Base-by-base conservation (phyloP, 1,140 invertebrate genomes). In the Sycophila sp. region DNA sequence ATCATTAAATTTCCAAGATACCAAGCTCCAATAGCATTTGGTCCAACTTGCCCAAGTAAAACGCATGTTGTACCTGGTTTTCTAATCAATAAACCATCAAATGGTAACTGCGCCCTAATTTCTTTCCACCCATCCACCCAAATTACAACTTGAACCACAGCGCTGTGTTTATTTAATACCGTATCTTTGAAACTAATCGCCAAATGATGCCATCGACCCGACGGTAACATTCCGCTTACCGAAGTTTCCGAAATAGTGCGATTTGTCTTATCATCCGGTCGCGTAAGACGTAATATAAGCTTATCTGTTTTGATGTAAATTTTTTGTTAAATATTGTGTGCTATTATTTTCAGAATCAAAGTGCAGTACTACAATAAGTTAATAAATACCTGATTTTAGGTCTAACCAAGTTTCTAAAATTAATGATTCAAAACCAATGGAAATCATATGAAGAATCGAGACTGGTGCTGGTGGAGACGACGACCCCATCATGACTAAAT, bases 161-260 rank as follows among this genome's bases (percentile, higher is more conserved):
- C 90, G 64, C 86, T 88, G 8, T 87, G 85, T 70, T 88, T 87
- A 67, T 87, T 86, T 5, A 85, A 83, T 38, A 91, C 82, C 0
- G 83, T 87, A 73, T 91, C 90, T 74, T 87, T 85, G 26, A 91
- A 86, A 80, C 90, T 90, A 22, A 91, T 77, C 24, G 89, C 88
- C 38, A 92, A 76, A 77, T 90, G 89, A 73, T 88, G 87, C 90
- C 90, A 91, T 7, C 83, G 77, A 38, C 86, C 84, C 2, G 85
- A 81, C 17, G 88, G 80, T 34, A 90, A 70, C 42, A 86, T 81
- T 15, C 83, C 85, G 47, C 80, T 86, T 17, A 89, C 81, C 4
- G 86, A 87, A 26, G 87, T 86, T 75, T 89, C 87, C 19, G 87
- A 87, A 26, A 91, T 81, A 3, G 88, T 83, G 60, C 88, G 85